phyloP scores from a whole-genome alignment of 2,113 vertebrate species.

The Lasiurus cinereus region DNA sequence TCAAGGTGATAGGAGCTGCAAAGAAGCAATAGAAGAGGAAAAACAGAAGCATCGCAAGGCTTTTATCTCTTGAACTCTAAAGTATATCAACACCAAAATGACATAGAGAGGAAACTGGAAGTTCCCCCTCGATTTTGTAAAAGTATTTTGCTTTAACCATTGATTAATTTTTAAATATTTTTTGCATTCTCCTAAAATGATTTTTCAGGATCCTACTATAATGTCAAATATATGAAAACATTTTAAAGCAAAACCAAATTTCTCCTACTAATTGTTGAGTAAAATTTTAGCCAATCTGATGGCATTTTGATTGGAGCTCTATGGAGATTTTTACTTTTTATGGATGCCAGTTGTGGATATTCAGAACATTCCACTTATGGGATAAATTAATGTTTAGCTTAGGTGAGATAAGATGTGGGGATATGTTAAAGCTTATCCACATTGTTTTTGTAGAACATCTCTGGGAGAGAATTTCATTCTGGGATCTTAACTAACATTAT shows the following conservation, averaged over 20 bases:
- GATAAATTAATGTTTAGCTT: constrained; percentile 61
- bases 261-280: neutral
- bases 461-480: constrained; percentile 70
- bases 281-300: neutral
- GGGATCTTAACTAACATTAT: constrained; percentile 73
- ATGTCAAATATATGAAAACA: neutral
- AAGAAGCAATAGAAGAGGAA: neutral
- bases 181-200: neutral
- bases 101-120: neutral
- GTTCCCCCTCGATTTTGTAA: neutral
- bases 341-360: neutral
- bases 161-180: neutral
- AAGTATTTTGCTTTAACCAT: neutral
- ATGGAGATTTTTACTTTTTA: constrained; percentile 15
- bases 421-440: constrained; percentile 6
- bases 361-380: constrained; percentile 54
- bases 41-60: neutral
- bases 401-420: constrained; percentile 60
- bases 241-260: neutral
- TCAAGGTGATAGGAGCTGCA: neutral
- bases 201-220: neutral
- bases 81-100: neutral
- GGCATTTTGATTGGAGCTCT: neutral
- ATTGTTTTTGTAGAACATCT: constrained; percentile 77
- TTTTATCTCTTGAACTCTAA: neutral